Evolutionary conservation across 2,888 invertebrate genomes (phyloP), one percentile per base, ranked within the genome.

Genomic region (Tillus elongatus): DNA sequence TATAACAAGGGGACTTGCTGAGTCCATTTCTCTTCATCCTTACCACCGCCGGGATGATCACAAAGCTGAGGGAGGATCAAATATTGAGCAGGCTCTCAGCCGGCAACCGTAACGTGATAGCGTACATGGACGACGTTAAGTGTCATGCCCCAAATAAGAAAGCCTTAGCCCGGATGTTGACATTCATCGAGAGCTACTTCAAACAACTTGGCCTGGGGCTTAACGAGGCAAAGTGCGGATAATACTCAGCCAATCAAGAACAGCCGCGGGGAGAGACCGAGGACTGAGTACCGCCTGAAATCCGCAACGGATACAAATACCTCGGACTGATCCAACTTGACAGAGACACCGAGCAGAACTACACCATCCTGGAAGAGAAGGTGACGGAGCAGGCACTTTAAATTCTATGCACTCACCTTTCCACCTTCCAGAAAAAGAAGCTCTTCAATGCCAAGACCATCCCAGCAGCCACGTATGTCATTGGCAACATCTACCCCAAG

Each of bases 381-480:
- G 24, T 19, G 24, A 19, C 6, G 6, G 6, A 19, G n/a, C 6
- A 19, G n/a, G n/a, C 24, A 8, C 6, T 6, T 19, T 8, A 19
- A 19, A 19, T 19, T 8, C 6, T 19, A n/a, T n/a, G n/a, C 6
- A 8, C 24, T 19, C 6, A 19, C 9, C 24, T 19, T 8, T 8
- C 24, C 9, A 19, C 1, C 14, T 33, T 2, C 45, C 42, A 13
- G 40, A 43, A 15, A 10, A 37, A 3, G 6, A 8, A 14, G 3
- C 32, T 43, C 2, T 37, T 12, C 6, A 45, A 45, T 24, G 29
- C 39, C 2, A 19, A 41, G 4, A 26, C 35, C 2, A 16, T 39
- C 2, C 35, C 45, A 3, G 43, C 41, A 2, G 43, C 37, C 8
- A 16, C 26, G 1, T 43, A 45, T 35, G 30, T 45, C n/a, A 13